A percentile compares a stretch with the other conserved stretches of the same genome.
phyloP scores from a whole-genome alignment of 2,113 vertebrate species.

The Scytalopus superciliaris region DNA sequence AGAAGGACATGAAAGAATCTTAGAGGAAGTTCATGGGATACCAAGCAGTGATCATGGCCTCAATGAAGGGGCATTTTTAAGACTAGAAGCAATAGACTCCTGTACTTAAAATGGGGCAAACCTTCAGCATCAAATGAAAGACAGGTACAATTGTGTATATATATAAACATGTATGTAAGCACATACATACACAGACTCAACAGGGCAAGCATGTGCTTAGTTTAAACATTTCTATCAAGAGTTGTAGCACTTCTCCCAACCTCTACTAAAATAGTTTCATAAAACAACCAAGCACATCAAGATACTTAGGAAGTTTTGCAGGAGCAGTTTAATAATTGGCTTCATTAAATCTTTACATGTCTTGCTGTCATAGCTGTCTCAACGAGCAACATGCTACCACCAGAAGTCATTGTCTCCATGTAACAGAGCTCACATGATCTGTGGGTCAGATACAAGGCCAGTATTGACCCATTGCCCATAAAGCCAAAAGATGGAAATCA shows the following conservation, averaged over 20 bases:
- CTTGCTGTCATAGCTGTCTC: background rate
- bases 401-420: background rate
- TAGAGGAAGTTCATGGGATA: background rate
- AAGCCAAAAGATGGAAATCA: background rate
- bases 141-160: background rate
- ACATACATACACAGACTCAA: background rate
- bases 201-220: background rate
- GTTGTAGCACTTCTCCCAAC: background rate
- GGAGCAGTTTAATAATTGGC: background rate
- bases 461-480: background rate
- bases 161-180: background rate
- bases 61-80: background rate
- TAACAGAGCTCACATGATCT: rapidly evolving
- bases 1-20: background rate
- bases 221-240: background rate
- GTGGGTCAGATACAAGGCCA: background rate
- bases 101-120: background rate
- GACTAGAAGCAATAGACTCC: background rate
- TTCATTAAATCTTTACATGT: background rate
- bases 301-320: background rate
- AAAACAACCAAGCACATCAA: background rate
- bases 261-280: background rate
- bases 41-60: background rate
- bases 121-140: background rate
- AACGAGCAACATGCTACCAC: background rate